Conservation (phyloP, 1,140 invertebrate species). For the Bradynema listronoti region DNA sequence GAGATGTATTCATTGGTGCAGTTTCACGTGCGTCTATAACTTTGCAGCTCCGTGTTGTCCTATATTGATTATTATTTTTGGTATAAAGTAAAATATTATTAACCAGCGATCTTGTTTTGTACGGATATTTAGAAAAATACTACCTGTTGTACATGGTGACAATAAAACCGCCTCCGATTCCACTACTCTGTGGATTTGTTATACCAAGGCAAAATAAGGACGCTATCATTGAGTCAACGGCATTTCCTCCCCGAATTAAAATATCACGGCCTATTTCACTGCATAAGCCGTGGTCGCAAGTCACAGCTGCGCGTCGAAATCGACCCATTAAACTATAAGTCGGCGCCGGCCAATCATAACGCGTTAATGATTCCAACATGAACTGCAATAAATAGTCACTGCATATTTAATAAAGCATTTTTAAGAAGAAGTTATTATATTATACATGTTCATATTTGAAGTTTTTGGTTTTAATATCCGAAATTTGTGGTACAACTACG, state of each 20-base stretch:
- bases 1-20: conserved; percentile 67
- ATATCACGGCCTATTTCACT: conserved; percentile 64
- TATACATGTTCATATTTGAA: too few relatives aligned
- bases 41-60: conserved; percentile 44
- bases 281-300: conserved; percentile 55
- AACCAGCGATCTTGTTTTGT: too few relatives aligned
- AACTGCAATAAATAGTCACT: too few relatives aligned
- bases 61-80: conserved; percentile 5
- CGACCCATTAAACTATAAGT: conserved; percentile 40
- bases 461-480: too few relatives aligned
- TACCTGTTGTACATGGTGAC: conserved; percentile 70
- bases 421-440: too few relatives aligned
- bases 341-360: conserved; percentile 51
- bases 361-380: too few relatives aligned
- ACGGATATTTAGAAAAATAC: too few relatives aligned
- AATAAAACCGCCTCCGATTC: conserved; percentile 76
- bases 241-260: conserved; percentile 71
- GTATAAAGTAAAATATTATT: background rate
- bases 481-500: too few relatives aligned
- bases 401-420: too few relatives aligned
- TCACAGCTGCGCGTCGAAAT: conserved; percentile 50
- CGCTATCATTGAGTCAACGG: conserved; percentile 77
- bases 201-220: conserved; percentile 78
- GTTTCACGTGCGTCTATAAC: conserved; percentile 72
- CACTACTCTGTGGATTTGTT: conserved; percentile 73